Conservation (phyloP, 2,888 invertebrate genomes). For the Sympetrum striolatum region DNA sequence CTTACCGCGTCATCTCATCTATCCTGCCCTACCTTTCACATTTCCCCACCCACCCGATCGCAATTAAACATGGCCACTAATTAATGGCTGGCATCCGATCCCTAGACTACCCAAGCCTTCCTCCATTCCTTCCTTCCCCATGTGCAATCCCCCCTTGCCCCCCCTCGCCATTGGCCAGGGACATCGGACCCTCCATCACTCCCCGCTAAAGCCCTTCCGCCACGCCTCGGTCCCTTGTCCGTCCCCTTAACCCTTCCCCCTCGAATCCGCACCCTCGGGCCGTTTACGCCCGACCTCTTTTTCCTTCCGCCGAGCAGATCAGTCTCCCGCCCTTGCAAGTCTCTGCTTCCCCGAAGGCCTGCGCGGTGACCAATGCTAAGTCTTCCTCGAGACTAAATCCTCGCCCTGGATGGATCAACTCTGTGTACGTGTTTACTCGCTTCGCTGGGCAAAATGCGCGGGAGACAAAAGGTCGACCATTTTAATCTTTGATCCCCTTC, state of each 20-base stretch:
- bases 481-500: constrained; percentile 11
- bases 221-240: not conserved
- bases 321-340: not conserved
- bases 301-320: not conserved
- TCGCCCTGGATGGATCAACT: constrained; percentile 1
- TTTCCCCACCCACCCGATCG: not conserved
- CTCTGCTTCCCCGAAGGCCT: constrained; percentile 12
- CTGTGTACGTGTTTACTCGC: not conserved
- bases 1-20: not conserved
- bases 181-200: constrained; percentile 31
- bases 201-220: not conserved
- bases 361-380: constrained; percentile 31
- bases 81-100: constrained; percentile 39
- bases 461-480: constrained; percentile 24
- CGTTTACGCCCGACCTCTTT: constrained; percentile 10
- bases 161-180: constrained; percentile 36
- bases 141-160: not conserved
- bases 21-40: not conserved
- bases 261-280: constrained; percentile 20
- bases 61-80: constrained; percentile 43
- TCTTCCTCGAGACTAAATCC: constrained; percentile 6
- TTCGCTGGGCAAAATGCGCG: not conserved
- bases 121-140: not conserved
- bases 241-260: not conserved
- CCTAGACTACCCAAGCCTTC: constrained; percentile 3